Evolutionary conservation across 2,797 vertebrate genomes (phyloP).

Genomic region (Anabas testudineus): DNA sequence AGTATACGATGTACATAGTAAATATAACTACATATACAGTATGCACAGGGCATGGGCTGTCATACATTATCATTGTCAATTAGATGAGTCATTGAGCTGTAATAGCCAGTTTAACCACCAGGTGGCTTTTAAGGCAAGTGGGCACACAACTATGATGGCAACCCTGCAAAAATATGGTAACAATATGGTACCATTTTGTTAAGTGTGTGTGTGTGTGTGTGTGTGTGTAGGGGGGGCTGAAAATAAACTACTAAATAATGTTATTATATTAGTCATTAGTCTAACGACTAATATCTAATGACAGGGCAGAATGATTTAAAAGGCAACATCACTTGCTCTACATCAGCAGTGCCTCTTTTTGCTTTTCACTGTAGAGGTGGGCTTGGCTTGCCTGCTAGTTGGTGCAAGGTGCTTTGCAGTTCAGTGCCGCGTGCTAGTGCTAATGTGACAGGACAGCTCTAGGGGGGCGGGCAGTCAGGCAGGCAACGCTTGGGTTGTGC

Average conservation of each 20-base stretch:
- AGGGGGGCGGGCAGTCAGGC: slow-evolving; percentile 48
- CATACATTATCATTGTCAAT: slow-evolving; percentile 42
- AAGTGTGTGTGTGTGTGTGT: too few species aligned
- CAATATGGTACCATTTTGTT: slow-evolving; percentile 10
- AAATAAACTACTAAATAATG: too few species aligned
- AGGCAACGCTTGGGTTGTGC: slow-evolving; percentile 63
- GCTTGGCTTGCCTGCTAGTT: slow-evolving; percentile 41
- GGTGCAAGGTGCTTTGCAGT: slow-evolving; percentile 64
- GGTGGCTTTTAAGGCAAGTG: slow-evolving; percentile 44
- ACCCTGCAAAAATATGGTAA: slow-evolving; percentile 20
- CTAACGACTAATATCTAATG: too few species aligned
- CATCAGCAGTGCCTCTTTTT: slow-evolving; percentile 19
- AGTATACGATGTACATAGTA: not conserved
- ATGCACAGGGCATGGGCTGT: slow-evolving; percentile 15
- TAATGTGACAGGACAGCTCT: slow-evolving; percentile 81
- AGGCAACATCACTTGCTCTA: slow-evolving; percentile 1
- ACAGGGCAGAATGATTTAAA: not conserved
- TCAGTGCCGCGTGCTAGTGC: slow-evolving; percentile 68
- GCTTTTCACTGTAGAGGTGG: slow-evolving; percentile 9
- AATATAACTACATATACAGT: slow-evolving; percentile 15
- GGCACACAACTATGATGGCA: slow-evolving; percentile 16
- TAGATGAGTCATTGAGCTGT: slow-evolving; percentile 62
- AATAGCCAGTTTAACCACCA: slow-evolving; percentile 54
- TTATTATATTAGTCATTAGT: too few species aligned
- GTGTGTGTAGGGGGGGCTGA: too few species aligned